A percentile compares a stretch with the other conserved stretches of the same genome.
Conservation (phyloP, 2,888 invertebrate genomes). For the Sinohyriopsis cumingii region DNA sequence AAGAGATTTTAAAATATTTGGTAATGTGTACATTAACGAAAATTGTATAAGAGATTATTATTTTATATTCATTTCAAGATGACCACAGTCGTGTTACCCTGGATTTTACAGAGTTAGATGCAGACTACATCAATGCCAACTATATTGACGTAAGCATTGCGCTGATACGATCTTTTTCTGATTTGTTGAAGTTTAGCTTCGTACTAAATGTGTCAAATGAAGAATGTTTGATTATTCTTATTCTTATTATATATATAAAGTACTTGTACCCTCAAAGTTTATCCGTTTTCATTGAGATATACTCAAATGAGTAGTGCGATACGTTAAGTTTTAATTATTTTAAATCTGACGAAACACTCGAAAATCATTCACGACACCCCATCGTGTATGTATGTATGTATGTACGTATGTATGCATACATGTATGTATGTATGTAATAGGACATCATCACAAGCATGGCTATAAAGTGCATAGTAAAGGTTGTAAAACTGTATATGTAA, state of each 20-base stretch:
- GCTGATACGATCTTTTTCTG: background rate
- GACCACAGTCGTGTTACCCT: slow-evolving; percentile 47
- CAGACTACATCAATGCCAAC: slow-evolving; percentile 49
- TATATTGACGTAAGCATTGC: slow-evolving; percentile 42
- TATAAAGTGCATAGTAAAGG: no score
- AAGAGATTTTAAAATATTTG: background rate
- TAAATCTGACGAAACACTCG: no score
- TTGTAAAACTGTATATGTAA: no score
- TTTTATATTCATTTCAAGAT: slow-evolving; percentile 19
- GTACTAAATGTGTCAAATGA: background rate
- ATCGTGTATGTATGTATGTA: no score
- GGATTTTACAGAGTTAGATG: slow-evolving; percentile 34
- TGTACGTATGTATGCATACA: no score
- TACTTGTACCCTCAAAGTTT: no score
- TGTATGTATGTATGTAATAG: no score
- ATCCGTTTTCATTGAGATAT: no score
- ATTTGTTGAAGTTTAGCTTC: background rate
- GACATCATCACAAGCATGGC: no score
- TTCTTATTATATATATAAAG: background rate
- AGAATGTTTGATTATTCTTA: background rate
- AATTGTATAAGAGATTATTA: background rate
- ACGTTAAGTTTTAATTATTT: no score
- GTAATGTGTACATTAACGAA: background rate
- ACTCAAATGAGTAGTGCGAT: no score
- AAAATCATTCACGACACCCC: no score